Base-by-base conservation (phyloP, 2,797 vertebrate species). In the Cygnus olor region DNA sequence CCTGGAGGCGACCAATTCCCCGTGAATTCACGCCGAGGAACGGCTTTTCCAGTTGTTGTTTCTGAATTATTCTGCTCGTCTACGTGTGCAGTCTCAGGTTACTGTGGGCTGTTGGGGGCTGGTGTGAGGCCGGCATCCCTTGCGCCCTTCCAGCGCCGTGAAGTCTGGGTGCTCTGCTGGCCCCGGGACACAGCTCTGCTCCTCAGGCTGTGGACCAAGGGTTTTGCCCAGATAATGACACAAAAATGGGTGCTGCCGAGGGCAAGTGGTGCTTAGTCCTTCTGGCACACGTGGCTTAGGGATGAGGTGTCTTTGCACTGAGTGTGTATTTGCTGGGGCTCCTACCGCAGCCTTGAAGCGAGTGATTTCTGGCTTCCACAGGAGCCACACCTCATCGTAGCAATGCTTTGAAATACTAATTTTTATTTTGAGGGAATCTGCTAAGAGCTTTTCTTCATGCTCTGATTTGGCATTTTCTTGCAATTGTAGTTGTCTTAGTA, bases 1-100 rank as follows among this genome's bases (percentile, higher is more conserved):
- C 73, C 89, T 0, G 1, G 79, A 85, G 68, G 47, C 32, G 79
- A 79, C 1, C 3, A 64, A 11, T 70, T 74, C n/a, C 32, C 68
- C 34, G 68, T 61, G 44, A 91, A 82, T 88, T 77, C 61, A 45
- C 40, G 65, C 34, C 51, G 42, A 90, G 44, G 38, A 94, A 53
- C 7, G 22, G 72, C 53, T 80, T 87, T 92, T 83, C 65, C 83
- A 85, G 78, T 40, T 90, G 85, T 10, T 58, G 58, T 92, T 90
- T 61, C 85, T 80, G 71, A 68, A 21, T 91, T 85, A 19, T 64
- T 82, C 40, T 42, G n/a, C 74, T 54, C 54, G 10, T 22, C 72
- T 58, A 2, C 28, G 24, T 32, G 49, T 27, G 24, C n/a, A n/a
- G 24, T 7, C 22, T 68, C 34, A 30, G 42, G 30, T 80, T 84